A percentile compares a stretch with the other conserved stretches of the same genome.
These are phyloP conservation scores for Machaerirhynchus nigripectus DNA, from an alignment of 2,113 vertebrate species.

Conservation along the genomic window DNA sequence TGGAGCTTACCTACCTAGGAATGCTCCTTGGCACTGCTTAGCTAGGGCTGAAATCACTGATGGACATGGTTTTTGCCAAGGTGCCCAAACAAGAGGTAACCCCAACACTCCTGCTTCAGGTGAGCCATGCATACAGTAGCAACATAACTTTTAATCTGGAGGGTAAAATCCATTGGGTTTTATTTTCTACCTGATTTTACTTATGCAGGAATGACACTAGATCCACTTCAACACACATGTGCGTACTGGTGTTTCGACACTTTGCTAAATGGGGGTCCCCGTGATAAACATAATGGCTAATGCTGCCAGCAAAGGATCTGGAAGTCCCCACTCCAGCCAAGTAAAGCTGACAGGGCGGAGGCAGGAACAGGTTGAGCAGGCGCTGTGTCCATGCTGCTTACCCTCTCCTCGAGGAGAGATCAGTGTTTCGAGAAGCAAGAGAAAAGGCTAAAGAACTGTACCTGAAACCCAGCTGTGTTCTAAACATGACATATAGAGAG, in stretches of 20 bases:
- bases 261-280: background rate
- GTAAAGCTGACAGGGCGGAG: background rate
- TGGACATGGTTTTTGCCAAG: background rate
- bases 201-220: background rate
- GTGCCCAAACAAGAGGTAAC: background rate
- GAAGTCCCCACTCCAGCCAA: background rate
- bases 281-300: background rate
- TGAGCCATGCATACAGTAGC: background rate
- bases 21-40: background rate
- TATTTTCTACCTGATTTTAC: background rate
- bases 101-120: background rate
- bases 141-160: background rate
- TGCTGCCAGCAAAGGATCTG: background rate
- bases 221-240: background rate
- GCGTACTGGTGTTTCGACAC: background rate
- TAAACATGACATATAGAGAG: background rate
- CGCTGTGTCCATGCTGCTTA: accelerated
- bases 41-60: background rate
- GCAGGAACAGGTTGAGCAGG: background rate
- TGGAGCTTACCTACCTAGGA: background rate
- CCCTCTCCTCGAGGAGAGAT: background rate
- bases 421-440: background rate
- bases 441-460: background rate
- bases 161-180: background rate
- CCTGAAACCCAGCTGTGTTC: background rate